Conservation (phyloP, 2,113 vertebrate species). For the Cyphomyrus discorhynchus region DNA sequence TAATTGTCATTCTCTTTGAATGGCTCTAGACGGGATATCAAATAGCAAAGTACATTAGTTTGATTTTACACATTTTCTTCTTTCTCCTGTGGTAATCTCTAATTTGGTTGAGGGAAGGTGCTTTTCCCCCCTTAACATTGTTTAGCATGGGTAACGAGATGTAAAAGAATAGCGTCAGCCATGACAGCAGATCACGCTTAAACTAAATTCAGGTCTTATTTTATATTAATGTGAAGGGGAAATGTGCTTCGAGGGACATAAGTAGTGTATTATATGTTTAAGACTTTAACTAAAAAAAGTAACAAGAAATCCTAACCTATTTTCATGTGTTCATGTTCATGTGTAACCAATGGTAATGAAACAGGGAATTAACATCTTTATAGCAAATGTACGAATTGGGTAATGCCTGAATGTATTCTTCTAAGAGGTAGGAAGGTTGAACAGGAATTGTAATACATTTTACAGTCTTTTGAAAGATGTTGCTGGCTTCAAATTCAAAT, state of each 20-base stretch:
- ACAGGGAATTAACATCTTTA: neutral
- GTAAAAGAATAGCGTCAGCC: neutral
- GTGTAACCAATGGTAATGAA: neutral
- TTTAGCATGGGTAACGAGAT: neutral
- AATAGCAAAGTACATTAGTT: neutral
- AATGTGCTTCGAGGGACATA: neutral
- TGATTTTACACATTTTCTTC: slow-evolving; percentile 1
- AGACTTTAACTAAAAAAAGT: neutral
- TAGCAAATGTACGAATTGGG: neutral
- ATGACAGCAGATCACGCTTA: neutral
- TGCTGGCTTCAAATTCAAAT: neutral
- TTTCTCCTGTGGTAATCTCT: neutral
- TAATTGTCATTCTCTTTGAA: neutral
- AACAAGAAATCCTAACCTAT: neutral
- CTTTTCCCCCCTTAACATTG: neutral
- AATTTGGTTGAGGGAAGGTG: neutral
- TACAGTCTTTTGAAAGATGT: neutral
- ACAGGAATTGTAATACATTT: neutral
- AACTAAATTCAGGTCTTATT: slow-evolving; percentile 5
- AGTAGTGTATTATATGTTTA: slow-evolving; percentile 2
- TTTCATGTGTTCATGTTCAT: neutral
- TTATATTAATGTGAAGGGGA: slow-evolving; percentile 4
- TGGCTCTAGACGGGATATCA: neutral
- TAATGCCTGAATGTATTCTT: neutral
- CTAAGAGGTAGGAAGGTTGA: neutral